These are phyloP conservation scores for Plebejus anna DNA, from an alignment of 2,888 invertebrate genomes.

Conservation along the genomic window DNA sequence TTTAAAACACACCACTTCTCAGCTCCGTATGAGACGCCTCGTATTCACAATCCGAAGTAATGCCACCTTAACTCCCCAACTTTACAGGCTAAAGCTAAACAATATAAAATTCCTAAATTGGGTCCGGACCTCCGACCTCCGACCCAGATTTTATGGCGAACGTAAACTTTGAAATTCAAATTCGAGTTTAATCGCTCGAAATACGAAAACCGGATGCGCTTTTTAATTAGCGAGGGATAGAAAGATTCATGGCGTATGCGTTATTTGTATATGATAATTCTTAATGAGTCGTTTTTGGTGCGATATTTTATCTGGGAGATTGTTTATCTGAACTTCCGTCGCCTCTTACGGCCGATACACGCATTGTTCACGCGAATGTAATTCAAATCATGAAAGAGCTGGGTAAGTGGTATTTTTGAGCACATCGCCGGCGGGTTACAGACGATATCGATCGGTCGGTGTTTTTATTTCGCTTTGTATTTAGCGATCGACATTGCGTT, in stretches of 20 bases:
- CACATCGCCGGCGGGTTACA: constrained; percentile 45
- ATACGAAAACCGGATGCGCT: constrained; percentile 65
- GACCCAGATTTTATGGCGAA: constrained; percentile 53
- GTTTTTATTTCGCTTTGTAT: constrained; percentile 60
- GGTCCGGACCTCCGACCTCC: constrained; percentile 61
- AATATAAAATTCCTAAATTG: constrained; percentile 56
- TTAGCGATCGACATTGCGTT: constrained; percentile 69
- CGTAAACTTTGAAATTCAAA: constrained; percentile 67
- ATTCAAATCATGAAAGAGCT: constrained; percentile 79
- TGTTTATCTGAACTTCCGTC: constrained; percentile 79
- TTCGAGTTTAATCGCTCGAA: constrained; percentile 64
- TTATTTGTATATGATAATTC: constrained; percentile 24
- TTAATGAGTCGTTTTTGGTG: constrained; percentile 56
- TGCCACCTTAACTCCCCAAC: neutral
- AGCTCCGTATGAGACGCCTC: constrained; percentile 44
- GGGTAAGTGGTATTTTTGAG: constrained; percentile 74
- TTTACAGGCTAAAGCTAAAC: constrained; percentile 51
- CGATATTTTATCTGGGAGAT: constrained; percentile 77
- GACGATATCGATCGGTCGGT: constrained; percentile 63
- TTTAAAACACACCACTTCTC: constrained; percentile 63
- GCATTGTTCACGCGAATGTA: constrained; percentile 79
- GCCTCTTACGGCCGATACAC: constrained; percentile 73
- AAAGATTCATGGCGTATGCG: constrained; percentile 56
- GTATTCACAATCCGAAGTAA: constrained; percentile 1
- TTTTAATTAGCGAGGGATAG: constrained; percentile 71